phyloP scores from a whole-genome alignment of 2,888 invertebrate genomes.

The Ochropleura leucogaster region DNA sequence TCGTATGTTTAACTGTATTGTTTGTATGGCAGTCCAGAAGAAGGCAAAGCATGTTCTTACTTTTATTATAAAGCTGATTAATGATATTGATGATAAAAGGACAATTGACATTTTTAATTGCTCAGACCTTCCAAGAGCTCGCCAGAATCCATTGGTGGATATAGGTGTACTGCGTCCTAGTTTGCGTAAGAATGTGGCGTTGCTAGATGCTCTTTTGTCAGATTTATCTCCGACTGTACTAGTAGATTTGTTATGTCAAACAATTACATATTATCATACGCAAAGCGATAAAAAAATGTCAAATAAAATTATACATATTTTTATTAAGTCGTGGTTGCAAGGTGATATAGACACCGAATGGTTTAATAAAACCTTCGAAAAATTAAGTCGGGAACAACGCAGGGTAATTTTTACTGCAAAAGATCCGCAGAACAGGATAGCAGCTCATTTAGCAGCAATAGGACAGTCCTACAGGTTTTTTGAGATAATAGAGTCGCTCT shows the following conservation, averaged over 20 bases:
- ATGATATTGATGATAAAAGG: conserved; percentile 23
- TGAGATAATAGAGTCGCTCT: conserved; percentile 18
- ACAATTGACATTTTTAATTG: conserved; percentile 40
- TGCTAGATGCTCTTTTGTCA: conserved; percentile 14
- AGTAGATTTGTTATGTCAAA: conserved; percentile 20
- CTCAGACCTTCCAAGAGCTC: conserved; percentile 38
- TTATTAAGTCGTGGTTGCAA: conserved; percentile 5
- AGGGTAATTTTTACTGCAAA: conserved; percentile 22
- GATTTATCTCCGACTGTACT: conserved; percentile 3
- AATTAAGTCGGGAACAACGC: conserved; percentile 15
- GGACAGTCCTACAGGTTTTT: conserved; percentile 19
- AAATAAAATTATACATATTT: conserved; percentile 14
- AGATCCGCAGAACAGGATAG: conserved; percentile 16
- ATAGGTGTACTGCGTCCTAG: not conserved
- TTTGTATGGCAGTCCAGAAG: conserved; percentile 18
- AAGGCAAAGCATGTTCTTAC: conserved; percentile 7
- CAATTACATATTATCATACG: not conserved
- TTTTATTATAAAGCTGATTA: conserved; percentile 22
- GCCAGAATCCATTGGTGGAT: conserved; percentile 20
- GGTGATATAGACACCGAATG: not conserved
- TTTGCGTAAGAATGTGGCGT: conserved; percentile 1
- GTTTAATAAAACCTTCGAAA: conserved; percentile 21
- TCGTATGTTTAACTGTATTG: not conserved
- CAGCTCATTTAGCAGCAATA: conserved; percentile 30
- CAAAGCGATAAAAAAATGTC: not conserved